Conservation (phyloP, 2,888 invertebrate genomes). For the Drosophila planitibia region DNA sequence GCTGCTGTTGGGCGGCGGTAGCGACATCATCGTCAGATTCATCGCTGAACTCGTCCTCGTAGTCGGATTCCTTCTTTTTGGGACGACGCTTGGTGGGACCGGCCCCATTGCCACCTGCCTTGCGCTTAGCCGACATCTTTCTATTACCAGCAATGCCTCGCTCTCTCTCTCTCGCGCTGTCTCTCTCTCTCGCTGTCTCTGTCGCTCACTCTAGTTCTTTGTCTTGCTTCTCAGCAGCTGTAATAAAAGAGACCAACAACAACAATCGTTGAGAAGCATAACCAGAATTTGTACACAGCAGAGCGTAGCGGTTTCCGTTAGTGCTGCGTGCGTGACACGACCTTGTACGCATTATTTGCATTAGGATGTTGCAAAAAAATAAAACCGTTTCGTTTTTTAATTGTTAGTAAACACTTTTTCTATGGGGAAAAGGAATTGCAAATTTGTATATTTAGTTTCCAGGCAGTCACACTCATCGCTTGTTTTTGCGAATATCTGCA, state of each 20-base stretch:
- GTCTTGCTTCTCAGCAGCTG: constrained; percentile 56
- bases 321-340: constrained; percentile 49
- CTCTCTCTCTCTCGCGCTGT: constrained; percentile 23
- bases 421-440: background rate
- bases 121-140: constrained; percentile 85
- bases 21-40: constrained; percentile 76
- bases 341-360: background rate
- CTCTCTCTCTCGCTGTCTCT: constrained; percentile 23
- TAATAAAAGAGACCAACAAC: constrained; percentile 54
- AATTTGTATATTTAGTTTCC: background rate
- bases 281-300: constrained; percentile 66
- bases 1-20: constrained; percentile 40
- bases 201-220: constrained; percentile 23
- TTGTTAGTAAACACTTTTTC: background rate
- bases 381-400: background rate
- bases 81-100: constrained; percentile 84
- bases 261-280: constrained; percentile 46
- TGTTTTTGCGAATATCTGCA: constrained; percentile 7
- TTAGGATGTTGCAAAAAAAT: background rate
- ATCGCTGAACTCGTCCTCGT: constrained; percentile 85
- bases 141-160: constrained; percentile 44
- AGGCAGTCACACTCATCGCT: background rate
- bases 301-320: constrained; percentile 49
- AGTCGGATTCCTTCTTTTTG: constrained; percentile 85
- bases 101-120: constrained; percentile 83